Percentiles rank a stretch among this genome's conserved stretches.
phyloP scores from a whole-genome alignment of 1,140 invertebrate genomes.

The Eubasilissa regina region DNA sequence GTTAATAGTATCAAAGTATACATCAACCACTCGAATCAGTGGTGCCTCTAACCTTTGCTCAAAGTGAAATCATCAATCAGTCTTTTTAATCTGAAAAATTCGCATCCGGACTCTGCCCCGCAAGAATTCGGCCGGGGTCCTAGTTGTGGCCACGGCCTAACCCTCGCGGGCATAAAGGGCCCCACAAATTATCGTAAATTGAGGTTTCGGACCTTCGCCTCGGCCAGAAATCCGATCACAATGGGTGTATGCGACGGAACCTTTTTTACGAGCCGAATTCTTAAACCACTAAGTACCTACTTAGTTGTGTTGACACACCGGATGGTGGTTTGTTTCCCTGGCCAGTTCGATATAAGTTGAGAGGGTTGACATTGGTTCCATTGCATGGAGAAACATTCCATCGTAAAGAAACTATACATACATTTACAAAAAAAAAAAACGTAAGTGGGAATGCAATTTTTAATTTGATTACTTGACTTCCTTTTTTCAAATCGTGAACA shows the following conservation, averaged over 20 bases:
- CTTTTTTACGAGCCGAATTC: slow-evolving; percentile 21
- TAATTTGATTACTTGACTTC: no score
- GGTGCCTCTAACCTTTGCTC: not conserved
- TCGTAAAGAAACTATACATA: no score
- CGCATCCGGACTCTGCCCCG: not conserved
- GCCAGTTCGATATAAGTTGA: no score
- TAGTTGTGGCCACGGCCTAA: not conserved
- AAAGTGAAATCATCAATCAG: not conserved
- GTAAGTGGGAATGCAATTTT: no score
- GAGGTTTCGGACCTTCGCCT: slow-evolving; percentile 16
- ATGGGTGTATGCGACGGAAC: not conserved
- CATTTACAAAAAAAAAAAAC: no score
- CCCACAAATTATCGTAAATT: slow-evolving; percentile 26
- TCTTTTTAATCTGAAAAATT: not conserved
- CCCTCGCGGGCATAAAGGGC: not conserved
- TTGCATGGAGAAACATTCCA: no score
- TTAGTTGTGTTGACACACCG: not conserved
- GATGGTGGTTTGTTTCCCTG: not conserved
- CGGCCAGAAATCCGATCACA: not conserved
- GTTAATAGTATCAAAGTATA: no score
- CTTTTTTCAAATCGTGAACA: no score
- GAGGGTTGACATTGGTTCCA: no score
- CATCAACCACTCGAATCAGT: not conserved
- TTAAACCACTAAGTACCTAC: slow-evolving; percentile 7
- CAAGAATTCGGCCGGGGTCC: not conserved